Evolutionary conservation across 2,888 invertebrate species (phyloP).

Genomic region (Sphecodes monilicornis): DNA sequence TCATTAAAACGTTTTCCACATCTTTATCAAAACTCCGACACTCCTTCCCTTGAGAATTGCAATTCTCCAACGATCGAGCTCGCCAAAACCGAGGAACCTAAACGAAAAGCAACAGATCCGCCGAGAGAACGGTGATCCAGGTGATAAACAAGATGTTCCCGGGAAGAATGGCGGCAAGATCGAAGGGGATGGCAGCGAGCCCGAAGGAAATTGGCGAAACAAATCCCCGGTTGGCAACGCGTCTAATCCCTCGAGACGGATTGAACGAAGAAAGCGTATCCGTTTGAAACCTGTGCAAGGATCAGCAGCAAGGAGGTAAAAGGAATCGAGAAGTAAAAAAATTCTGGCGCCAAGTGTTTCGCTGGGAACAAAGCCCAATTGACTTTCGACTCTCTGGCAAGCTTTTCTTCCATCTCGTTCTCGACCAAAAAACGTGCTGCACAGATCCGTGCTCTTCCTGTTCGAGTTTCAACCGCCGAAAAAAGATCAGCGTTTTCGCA

Average conservation of each 20-base stretch:
- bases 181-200: conserved; percentile 1
- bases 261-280: conserved; percentile 21
- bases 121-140: not conserved
- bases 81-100: not conserved
- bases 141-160: not conserved
- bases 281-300: not conserved
- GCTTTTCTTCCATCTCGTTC: not conserved
- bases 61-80: not conserved
- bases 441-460: not conserved
- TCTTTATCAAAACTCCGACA: too few species aligned
- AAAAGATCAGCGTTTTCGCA: not conserved
- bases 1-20: too few species aligned
- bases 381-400: conserved; percentile 37
- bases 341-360: conserved; percentile 48
- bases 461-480: not conserved
- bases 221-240: conserved; percentile 6
- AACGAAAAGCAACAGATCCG: not conserved
- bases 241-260: conserved; percentile 25
- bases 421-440: not conserved
- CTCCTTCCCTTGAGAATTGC: not conserved
- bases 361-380: conserved; percentile 1
- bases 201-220: conserved; percentile 19
- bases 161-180: too few species aligned
- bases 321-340: conserved; percentile 28
- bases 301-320: not conserved